Conservation (phyloP, 2,113 vertebrate genomes). For the Orycteropus afer region DNA sequence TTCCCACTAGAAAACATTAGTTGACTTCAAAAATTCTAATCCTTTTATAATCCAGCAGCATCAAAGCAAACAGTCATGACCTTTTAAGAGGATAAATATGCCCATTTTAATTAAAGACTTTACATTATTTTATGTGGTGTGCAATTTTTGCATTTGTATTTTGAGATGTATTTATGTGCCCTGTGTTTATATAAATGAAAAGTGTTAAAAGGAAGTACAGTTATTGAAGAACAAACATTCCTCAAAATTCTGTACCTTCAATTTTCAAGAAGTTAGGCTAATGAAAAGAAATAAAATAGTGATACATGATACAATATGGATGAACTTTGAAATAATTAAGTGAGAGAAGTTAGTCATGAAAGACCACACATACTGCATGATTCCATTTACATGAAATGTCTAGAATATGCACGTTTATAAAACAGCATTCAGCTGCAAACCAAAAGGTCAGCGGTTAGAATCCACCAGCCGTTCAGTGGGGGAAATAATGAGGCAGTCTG, state of each 20-base stretch:
- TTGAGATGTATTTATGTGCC: constrained; percentile 43
- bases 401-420: not conserved
- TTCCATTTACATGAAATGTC: not conserved
- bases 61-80: constrained; percentile 68
- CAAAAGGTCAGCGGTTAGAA: no score
- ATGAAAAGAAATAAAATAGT: not conserved
- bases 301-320: not conserved
- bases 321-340: constrained; percentile 36
- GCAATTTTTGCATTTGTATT: constrained; percentile 57
- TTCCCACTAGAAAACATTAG: constrained; percentile 50
- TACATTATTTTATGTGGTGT: constrained; percentile 55
- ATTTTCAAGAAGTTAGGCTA: constrained; percentile 31
- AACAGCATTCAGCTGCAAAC: no score
- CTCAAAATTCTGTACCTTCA: constrained; percentile 16
- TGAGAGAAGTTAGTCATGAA: not conserved
- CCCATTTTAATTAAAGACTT: constrained; percentile 71
- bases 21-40: constrained; percentile 68
- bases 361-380: not conserved
- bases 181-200: constrained; percentile 56
- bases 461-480: no score
- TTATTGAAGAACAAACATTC: constrained; percentile 45
- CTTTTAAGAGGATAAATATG: constrained; percentile 72
- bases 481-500: no score
- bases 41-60: constrained; percentile 59
- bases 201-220: constrained; percentile 35